These are phyloP conservation scores for Orchesella cincta DNA, from an alignment of 1,140 invertebrate genomes.

Conservation along the genomic window DNA sequence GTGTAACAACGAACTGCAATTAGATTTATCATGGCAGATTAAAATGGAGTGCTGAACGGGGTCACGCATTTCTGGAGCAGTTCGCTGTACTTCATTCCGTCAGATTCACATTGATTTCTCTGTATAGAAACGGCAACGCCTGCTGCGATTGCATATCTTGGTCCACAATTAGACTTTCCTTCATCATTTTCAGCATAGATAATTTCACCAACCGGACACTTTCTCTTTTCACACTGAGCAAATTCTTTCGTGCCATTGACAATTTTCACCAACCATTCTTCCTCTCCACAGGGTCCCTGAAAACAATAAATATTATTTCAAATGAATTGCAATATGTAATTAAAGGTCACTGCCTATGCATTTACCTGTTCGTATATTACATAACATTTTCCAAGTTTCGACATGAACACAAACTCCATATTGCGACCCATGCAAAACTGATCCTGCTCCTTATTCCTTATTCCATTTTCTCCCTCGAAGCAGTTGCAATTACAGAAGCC, in stretches of 20 bases:
- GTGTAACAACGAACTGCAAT: too few species aligned
- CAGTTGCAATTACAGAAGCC: background rate
- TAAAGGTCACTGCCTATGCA: background rate
- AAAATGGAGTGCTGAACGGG: background rate
- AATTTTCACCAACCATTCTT: background rate
- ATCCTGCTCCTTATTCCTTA: background rate
- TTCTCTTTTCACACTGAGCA: background rate
- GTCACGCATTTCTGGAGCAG: background rate
- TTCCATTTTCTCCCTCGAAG: background rate
- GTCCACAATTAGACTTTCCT: background rate
- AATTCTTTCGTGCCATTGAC: background rate
- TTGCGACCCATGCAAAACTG: background rate
- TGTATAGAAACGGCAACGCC: background rate
- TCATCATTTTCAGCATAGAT: background rate
- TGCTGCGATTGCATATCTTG: background rate
- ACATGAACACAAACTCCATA: background rate
- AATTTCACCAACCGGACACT: background rate
- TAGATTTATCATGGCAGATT: too few species aligned
- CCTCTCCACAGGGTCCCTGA: background rate
- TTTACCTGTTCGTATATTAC: background rate
- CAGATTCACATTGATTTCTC: background rate
- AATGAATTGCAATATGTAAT: background rate
- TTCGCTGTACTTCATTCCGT: background rate
- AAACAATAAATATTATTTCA: background rate
- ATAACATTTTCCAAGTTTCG: background rate